Base-by-base conservation (phyloP, 2,888 invertebrate genomes). In the Colletes collaris region DNA sequence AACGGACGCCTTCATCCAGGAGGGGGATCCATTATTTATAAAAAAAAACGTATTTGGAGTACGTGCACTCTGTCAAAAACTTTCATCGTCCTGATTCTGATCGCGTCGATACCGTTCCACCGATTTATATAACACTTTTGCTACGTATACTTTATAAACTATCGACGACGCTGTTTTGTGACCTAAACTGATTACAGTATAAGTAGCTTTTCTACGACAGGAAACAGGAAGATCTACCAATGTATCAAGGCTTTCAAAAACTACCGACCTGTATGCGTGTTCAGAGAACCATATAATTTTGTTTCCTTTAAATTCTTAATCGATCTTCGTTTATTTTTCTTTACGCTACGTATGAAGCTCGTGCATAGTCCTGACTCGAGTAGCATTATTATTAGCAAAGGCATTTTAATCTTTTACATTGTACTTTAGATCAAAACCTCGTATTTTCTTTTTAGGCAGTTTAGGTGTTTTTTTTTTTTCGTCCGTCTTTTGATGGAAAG, bases 181-280 rank as follows among this genome's bases (percentile, higher is more conserved):
- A 81, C 74, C 81, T 67, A 76, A 78, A 72, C 65, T n/a, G 73
- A 74, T 58, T 76, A 58, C 71, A 68, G 59, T 67, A 76, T 58
- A 46, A 78, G 81, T 87, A 87, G 87, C 87, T 89, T 89, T 89
- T 89, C 86, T 89, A 89, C 85, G 82, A 84, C 85, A 78, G 76
- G 65, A 82, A 78, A 83, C 82, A 70, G 73, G 64, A 80, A 76
- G 71, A 7, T 60, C 62, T 71, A 66, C 66, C 40, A 74, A 66
- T 71, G 82, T 71, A 82, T 72, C 69, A 78, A 76, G 71, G 60
- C 69, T 69, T 85, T 83, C 50, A 49, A 75, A 67, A 65, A 80
- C 80, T 58, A 85, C 4, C 40, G 4, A 27, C 64, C 72, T 76
- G 73, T 71, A 72, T 49, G 63, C 68, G 62, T 75, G 69, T 79